Evolutionary conservation across 1,140 invertebrate species (phyloP).

Genomic region (Drosophila saltans): DNA sequence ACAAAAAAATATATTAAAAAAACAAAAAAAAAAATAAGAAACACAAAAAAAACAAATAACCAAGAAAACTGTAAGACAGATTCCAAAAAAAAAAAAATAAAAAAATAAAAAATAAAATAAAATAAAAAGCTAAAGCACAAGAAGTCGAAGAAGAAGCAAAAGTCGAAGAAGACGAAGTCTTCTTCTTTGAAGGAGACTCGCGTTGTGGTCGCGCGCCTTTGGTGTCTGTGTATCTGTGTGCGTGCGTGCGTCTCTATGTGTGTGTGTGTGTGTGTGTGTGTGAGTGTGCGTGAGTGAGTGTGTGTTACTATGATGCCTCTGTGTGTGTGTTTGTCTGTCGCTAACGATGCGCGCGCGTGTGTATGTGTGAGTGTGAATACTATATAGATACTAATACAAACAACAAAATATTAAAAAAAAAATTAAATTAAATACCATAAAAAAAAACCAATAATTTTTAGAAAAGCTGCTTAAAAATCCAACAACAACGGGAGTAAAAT

Average conservation of each 20-base stretch:
- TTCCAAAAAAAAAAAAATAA: slow-evolving; percentile 1
- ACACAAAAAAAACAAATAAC: no score
- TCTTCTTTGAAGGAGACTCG: slow-evolving; percentile 43
- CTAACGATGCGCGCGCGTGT: slow-evolving; percentile 71
- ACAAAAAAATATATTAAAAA: neutral
- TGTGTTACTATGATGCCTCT: slow-evolving; percentile 36
- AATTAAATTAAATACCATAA: neutral
- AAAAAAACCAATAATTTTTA: slow-evolving; percentile 8
- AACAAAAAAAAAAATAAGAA: neutral
- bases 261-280: slow-evolving; percentile 25
- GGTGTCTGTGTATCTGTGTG: slow-evolving; percentile 39
- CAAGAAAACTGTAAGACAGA: slow-evolving; percentile 15
- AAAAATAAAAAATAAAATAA: neutral
- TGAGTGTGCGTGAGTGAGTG: slow-evolving; percentile 30
- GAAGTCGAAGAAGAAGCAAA: slow-evolving; percentile 17
- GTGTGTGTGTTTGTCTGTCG: slow-evolving; percentile 58
- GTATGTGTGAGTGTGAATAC: slow-evolving; percentile 53
- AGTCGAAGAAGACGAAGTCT: slow-evolving; percentile 26
- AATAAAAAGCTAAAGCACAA: slow-evolving; percentile 12
- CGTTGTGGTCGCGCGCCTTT: slow-evolving; percentile 59
- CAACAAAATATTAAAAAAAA: slow-evolving; percentile 31
- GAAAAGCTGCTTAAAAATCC: slow-evolving; percentile 30
- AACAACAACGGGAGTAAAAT: neutral
- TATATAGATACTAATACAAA: slow-evolving; percentile 47
- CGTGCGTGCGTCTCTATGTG: slow-evolving; percentile 21